Evolutionary conservation across 2,113 vertebrate genomes (phyloP), one percentile per base, ranked within the genome.

Genomic region (Toxostoma redivivum): DNA sequence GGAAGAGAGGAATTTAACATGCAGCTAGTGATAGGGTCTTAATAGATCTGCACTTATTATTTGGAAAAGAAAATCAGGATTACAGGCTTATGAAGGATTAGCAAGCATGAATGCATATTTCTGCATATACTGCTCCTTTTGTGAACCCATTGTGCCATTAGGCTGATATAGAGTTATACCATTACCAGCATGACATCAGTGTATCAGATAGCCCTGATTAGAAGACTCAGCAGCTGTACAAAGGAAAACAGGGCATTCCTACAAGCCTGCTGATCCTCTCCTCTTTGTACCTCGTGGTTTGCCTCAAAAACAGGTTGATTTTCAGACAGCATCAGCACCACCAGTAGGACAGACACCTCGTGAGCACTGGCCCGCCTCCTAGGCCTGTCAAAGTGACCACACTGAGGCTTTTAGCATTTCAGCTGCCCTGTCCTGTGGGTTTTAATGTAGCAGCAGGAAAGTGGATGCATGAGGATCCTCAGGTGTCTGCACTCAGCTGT

Each of bases 21-120:
- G 93, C 88, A 86, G 69, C 61, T 35, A 82, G 50, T 45, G 73
- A 87, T 73, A 83, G 84, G 48, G 82, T 89, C 91, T 92, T 92
- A 92, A 92, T 87, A 94, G 73, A 89, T 92, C 89, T 89, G 44
- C 69, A 74, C 81, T 96, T 91, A 79, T 44, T 94, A 88, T 94
- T 94, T 86, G 40, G 73, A 65, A 82, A 89, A 88, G 77, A 88
- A 95, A 96, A 91, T 92, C 84, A 51, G 94, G 91, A 94, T 96
- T 96, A 97, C 78, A 94, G 91, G 88, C 80, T 97, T 93, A 94
- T 11, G 76, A 48, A 90, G 94, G 94, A 96, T 97, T 96, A 96
- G 54, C 54, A 76, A 94, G 57, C 81, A 70, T 89, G 87, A 91
- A 79, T 42, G 81, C 2, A 0, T 91, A 72, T 80, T 96, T 82